Base-by-base conservation (phyloP, 2,113 vertebrate genomes). In the Dasyprocta punctata region DNA sequence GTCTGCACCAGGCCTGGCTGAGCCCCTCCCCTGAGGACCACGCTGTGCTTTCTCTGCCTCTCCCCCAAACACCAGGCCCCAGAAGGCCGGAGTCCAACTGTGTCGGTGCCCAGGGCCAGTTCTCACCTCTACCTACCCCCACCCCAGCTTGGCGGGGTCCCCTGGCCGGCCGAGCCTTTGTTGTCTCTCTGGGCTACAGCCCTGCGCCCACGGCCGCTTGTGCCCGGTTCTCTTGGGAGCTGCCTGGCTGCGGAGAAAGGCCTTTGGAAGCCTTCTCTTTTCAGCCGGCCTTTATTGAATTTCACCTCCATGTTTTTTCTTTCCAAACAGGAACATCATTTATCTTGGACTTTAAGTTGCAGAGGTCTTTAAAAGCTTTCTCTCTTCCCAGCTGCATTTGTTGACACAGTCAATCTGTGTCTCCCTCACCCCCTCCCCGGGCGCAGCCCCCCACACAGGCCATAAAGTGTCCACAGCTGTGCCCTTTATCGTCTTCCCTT, bases 391-490 rank as follows among this genome's bases (percentile, higher is more conserved):
- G 99, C 99, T 99, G 99, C 99, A 99, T 99, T 99, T 99, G 99
- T 99, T 99, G 99, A 99, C 99, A 99, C 98, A 98, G 99, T 99
- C 99, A 99, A 99, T 99, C 99, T 99, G 99, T 91, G 98, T 98
- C 98, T 98, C 98, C 98, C 98, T 97, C 97, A 12, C 97, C 96
- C 98, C 96, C 97, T 92, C 75, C 97, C 97, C 97, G n/a, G n/a
- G n/a, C 14, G 0, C 87, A 30, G 13, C 97, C 96, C 98, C 97
- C 98, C 97, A 92, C 96, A 98, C 98, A 98, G 98, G 99, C 99
- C 99, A 98, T 99, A 99, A 99, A 99, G 99, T 99, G 99, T 99
- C 99, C 99, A 99, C 99, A 99, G 99, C 99, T 99, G 99, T 99
- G 99, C 98, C 98, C 99, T 99, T 99, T 99, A 99, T 99, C 99